phyloP scores from a whole-genome alignment of 2,888 invertebrate genomes.

The Ypsolopha sequella region DNA sequence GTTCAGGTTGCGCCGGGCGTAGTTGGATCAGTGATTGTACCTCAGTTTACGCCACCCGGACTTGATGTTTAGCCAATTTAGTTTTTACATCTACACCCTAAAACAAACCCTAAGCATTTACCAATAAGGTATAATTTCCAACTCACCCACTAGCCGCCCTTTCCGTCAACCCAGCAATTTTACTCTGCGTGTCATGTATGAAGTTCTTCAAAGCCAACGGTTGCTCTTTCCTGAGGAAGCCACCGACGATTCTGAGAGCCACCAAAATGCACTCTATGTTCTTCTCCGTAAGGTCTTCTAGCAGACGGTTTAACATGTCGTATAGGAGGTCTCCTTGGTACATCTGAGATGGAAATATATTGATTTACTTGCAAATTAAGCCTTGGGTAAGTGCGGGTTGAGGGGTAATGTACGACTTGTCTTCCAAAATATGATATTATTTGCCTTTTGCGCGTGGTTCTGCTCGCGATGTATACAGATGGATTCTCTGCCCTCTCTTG shows the following conservation, averaged over 20 bases:
- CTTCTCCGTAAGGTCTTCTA: slow-evolving; percentile 76
- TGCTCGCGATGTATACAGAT: too few relatives aligned
- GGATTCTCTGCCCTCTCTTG: too few relatives aligned
- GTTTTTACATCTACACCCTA: too few relatives aligned
- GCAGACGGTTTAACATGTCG: slow-evolving; percentile 80
- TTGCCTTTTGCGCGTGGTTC: too few relatives aligned
- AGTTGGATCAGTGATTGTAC: too few relatives aligned
- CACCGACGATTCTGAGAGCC: slow-evolving; percentile 84
- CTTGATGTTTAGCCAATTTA: too few relatives aligned
- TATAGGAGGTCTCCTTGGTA: slow-evolving; percentile 83
- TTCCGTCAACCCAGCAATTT: slow-evolving; percentile 46
- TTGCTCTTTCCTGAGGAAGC: slow-evolving; percentile 87
- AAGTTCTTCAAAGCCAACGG: slow-evolving; percentile 83
- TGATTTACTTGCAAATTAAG: not conserved
- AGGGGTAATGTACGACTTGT: not conserved
- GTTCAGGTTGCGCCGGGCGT: too few relatives aligned
- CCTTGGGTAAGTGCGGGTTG: not conserved
- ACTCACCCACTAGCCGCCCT: slow-evolving; percentile 38
- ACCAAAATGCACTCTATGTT: slow-evolving; percentile 87
- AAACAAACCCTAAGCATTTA: too few relatives aligned
- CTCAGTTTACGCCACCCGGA: too few relatives aligned
- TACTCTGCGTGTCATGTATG: slow-evolving; percentile 76
- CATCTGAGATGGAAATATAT: slow-evolving; percentile 70
- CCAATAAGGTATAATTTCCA: too few relatives aligned
- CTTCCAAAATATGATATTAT: too few relatives aligned